Percentiles rank a stretch among this genome's conserved stretches.
These are phyloP conservation scores for Daktulosphaira vitifoliae DNA, from an alignment of 1,140 invertebrate species.

Conservation along the genomic window DNA sequence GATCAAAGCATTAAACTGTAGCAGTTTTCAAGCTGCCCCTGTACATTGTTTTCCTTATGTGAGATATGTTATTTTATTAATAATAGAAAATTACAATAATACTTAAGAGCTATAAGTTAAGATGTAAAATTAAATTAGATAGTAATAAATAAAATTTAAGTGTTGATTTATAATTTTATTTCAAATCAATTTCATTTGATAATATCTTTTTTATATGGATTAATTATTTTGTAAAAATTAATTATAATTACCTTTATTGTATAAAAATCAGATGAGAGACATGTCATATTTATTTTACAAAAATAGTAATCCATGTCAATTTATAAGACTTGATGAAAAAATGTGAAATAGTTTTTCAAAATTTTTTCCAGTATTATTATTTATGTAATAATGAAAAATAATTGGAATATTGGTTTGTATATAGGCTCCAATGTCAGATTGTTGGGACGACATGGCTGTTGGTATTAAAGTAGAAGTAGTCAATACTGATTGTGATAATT, in stretches of 20 bases:
- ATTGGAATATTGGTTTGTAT: constrained; percentile 24
- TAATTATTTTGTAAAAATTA: too few relatives aligned
- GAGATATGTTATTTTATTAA: constrained; percentile 42
- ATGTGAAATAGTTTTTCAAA: too few relatives aligned
- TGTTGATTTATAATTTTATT: too few relatives aligned
- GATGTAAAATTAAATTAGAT: not conserved
- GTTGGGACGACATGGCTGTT: constrained; percentile 86
- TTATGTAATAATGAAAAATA: constrained; percentile 7
- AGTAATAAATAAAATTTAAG: too few relatives aligned
- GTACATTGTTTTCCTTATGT: constrained; percentile 85
- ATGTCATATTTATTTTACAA: too few relatives aligned
- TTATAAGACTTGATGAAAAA: too few relatives aligned
- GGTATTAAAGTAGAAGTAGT: constrained; percentile 95
- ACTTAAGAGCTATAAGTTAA: not conserved
- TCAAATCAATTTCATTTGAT: too few relatives aligned
- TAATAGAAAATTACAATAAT: not conserved
- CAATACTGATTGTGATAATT: constrained; percentile 77
- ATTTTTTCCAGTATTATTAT: too few relatives aligned
- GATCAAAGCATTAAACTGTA: constrained; percentile 64
- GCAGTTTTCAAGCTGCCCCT: constrained; percentile 72
- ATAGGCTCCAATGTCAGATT: constrained; percentile 76
- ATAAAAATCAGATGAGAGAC: too few relatives aligned
- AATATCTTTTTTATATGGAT: too few relatives aligned
- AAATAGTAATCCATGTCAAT: too few relatives aligned
- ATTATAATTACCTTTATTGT: too few relatives aligned